Evolutionary conservation across 30 jellyfish, hydroid and myxozoan species (phyloP).

Genomic region (Sanderia malayensis): DNA sequence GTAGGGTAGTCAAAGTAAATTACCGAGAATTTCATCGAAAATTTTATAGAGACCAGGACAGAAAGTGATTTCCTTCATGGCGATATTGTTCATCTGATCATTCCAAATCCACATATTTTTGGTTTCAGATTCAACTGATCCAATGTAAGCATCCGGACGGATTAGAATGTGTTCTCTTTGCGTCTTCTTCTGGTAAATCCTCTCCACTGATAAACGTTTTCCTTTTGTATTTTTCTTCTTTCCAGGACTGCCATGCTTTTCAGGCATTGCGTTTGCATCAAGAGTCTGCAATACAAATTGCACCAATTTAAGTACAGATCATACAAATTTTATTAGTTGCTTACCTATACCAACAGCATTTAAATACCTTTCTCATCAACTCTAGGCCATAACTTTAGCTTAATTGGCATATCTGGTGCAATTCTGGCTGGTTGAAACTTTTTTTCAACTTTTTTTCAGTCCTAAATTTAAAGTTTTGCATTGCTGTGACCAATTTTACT

Average conservation of each 20-base stretch:
- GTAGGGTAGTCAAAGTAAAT: no score
- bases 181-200: slow-evolving; percentile 95
- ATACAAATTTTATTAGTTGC: no score
- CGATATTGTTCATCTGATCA: slow-evolving; percentile 65
- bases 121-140: slow-evolving; percentile 81
- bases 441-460: no score
- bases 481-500: no score
- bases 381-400: no score
- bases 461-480: no score
- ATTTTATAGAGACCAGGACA: slow-evolving; percentile 98
- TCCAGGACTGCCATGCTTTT: slow-evolving; percentile 48
- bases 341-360: no score
- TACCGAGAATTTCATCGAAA: slow-evolving; percentile 98
- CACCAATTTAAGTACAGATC: no score
- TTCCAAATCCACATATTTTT: slow-evolving; percentile 99
- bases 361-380: no score
- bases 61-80: slow-evolving; percentile 74
- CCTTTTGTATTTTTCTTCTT: slow-evolving; percentile 49
- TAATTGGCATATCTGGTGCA: no score
- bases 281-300: slow-evolving; percentile 10
- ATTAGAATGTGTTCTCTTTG: slow-evolving; percentile 93
- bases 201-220: slow-evolving; percentile 92
- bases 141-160: slow-evolving; percentile 99
- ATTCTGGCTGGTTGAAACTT: no score
- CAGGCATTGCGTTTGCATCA: slow-evolving; percentile 43